These are phyloP conservation scores for Nomada fabriciana DNA, from an alignment of 2,888 invertebrate genomes.

Conservation along the genomic window DNA sequence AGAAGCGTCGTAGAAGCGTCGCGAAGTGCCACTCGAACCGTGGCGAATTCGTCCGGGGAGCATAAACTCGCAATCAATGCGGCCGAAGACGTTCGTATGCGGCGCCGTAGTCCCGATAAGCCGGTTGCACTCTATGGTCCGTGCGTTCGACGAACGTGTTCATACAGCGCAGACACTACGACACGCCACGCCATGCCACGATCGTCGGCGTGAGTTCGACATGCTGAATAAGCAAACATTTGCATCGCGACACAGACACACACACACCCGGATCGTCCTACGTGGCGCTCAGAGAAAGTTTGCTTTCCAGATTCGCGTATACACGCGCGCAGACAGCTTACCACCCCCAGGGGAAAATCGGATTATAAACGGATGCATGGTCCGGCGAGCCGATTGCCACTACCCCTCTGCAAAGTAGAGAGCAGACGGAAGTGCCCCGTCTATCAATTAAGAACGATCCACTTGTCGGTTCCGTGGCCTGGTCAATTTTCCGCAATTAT, in stretches of 20 bases:
- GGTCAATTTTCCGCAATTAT: conserved; percentile 56
- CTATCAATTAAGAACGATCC: conserved; percentile 68
- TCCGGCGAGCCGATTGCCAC: conserved; percentile 63
- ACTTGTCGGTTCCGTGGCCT: conserved; percentile 28
- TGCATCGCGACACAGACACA: conserved; percentile 68
- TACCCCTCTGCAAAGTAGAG: conserved; percentile 6
- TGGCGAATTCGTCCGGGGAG: conserved; percentile 42
- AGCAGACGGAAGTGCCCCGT: conserved; percentile 46
- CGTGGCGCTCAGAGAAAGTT: conserved; percentile 61
- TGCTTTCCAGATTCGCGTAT: conserved; percentile 77
- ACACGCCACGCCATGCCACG: neutral
- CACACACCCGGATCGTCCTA: conserved; percentile 68
- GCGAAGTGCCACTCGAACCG: conserved; percentile 27
- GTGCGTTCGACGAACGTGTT: conserved; percentile 26
- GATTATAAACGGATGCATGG: conserved; percentile 72
- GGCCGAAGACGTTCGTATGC: conserved; percentile 42
- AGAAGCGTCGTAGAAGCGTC: conserved; percentile 18
- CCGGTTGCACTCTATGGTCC: neutral
- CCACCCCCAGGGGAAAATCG: conserved; percentile 73
- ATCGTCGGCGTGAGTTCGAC: conserved; percentile 62
- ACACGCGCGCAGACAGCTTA: conserved; percentile 75
- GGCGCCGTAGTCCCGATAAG: conserved; percentile 3
- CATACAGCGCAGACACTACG: neutral
- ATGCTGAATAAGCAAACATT: conserved; percentile 77
- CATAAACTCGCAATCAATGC: conserved; percentile 59